Base-by-base conservation (phyloP, 1,140 invertebrate species). In the Idris sp. region DNA sequence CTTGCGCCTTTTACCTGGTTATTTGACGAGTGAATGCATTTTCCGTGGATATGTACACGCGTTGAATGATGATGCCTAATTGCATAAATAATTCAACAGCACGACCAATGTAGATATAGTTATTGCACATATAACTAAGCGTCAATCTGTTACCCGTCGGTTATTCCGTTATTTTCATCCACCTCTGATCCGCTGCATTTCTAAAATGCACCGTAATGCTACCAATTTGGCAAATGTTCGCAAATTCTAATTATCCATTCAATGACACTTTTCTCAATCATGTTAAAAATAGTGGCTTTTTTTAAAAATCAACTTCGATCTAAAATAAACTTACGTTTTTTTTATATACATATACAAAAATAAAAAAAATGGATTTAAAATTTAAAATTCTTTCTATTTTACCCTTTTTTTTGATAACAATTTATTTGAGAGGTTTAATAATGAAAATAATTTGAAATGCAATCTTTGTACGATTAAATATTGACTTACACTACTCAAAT, bases 71-170 rank as follows among this genome's bases (percentile, higher is more conserved):
- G 74, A 78, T 69, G 67, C 74, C 79, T 82, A 84, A 83, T 83
- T 83, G 78, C 79, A 83, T 83, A 82, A 84, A 83, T 83, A 83
- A 83, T 84, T 82, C 81, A 83, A 81, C 76, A 75, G 75, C 65
- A 77, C 67, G 75, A 58, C 51, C 76, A 53, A 61, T 71, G 73
- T 65, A 56, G 54, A 54, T 81, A 74, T 78, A 80, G 72, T 79
- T 81, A 82, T 80, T 77, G 74, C 72, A 43, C 65, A 72, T 72
- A 81, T 80, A 80, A 79, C 78, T 77, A 79, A 81, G 80, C 78
- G 78, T 81, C 78, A 73, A 78, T 78, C 77, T 79, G 79, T 80
- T 82, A 77, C 74, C 65, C 76, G 74, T 76, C 76, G 77, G 77
- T 80, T 80, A 79, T 77, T 73, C 56, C 76, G 65, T 79, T 77